Evolutionary conservation across 2,113 vertebrate genomes (phyloP).

Genomic region (Onychorhynchus coronatus): DNA sequence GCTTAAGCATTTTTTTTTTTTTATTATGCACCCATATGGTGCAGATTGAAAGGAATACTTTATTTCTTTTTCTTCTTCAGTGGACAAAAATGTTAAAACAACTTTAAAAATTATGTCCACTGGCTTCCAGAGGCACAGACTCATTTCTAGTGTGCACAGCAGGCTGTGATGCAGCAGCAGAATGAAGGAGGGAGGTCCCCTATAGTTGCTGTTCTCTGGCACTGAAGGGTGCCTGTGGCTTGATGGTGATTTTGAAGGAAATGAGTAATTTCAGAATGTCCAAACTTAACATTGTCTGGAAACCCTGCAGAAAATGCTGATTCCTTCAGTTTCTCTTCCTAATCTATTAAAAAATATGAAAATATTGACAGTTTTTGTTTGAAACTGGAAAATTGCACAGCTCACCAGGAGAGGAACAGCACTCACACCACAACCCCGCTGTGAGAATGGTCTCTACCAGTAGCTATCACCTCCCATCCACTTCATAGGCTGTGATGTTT

Average conservation of each 20-base stretch:
- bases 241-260: background rate
- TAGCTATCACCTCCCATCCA: background rate
- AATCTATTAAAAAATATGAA: background rate
- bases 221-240: background rate
- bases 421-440: fast-evolving
- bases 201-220: background rate
- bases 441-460: background rate
- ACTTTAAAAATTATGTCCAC: background rate
- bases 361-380: background rate
- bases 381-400: background rate
- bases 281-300: background rate
- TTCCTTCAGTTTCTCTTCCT: background rate
- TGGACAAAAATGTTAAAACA: background rate
- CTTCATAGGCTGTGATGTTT: background rate
- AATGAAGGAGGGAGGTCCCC: background rate
- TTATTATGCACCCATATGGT: background rate
- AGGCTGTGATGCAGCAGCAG: background rate
- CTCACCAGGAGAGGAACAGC: background rate
- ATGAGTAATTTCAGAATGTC: background rate
- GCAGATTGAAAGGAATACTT: background rate
- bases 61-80: background rate
- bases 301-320: background rate
- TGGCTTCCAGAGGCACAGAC: background rate
- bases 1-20: background rate
- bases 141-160: background rate